Evolutionary conservation across 1,140 invertebrate species (phyloP).

Genomic region (Drosophila navojoa): DNA sequence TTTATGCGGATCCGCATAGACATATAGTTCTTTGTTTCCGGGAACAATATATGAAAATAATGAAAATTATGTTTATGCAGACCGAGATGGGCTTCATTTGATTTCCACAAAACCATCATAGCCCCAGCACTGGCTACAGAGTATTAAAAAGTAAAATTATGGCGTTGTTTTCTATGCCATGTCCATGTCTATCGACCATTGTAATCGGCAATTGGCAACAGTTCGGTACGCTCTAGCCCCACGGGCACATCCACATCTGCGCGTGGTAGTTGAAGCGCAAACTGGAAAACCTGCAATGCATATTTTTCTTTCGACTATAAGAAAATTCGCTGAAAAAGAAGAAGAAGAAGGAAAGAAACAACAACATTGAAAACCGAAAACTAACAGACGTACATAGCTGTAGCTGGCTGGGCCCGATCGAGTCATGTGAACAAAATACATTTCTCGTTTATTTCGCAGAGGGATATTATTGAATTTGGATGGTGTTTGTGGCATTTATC

Average conservation of each 20-base stretch:
- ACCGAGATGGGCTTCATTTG: too few relatives aligned
- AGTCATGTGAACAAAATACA: slow-evolving; percentile 28
- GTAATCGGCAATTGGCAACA: slow-evolving; percentile 69
- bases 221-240: slow-evolving; percentile 36
- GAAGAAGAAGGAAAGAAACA: background rate
- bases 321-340: slow-evolving; percentile 4
- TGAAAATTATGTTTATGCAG: too few relatives aligned
- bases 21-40: too few relatives aligned
- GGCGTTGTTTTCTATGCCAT: slow-evolving; percentile 50
- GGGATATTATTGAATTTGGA: background rate
- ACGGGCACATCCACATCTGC: slow-evolving; percentile 9
- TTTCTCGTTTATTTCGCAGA: slow-evolving; percentile 11
- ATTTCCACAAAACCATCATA: background rate
- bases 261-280: slow-evolving; percentile 4
- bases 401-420: slow-evolving; percentile 10
- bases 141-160: slow-evolving; percentile 41
- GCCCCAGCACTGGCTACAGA: background rate
- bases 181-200: slow-evolving; percentile 63
- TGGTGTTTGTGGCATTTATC: slow-evolving; percentile 7
- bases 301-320: slow-evolving; percentile 2
- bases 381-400: slow-evolving; percentile 11
- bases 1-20: too few relatives aligned
- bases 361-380: slow-evolving; percentile 6
- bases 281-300: slow-evolving; percentile 9
- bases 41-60: too few relatives aligned